phyloP scores from a whole-genome alignment of 2,113 vertebrate species.

The Neogale vison region DNA sequence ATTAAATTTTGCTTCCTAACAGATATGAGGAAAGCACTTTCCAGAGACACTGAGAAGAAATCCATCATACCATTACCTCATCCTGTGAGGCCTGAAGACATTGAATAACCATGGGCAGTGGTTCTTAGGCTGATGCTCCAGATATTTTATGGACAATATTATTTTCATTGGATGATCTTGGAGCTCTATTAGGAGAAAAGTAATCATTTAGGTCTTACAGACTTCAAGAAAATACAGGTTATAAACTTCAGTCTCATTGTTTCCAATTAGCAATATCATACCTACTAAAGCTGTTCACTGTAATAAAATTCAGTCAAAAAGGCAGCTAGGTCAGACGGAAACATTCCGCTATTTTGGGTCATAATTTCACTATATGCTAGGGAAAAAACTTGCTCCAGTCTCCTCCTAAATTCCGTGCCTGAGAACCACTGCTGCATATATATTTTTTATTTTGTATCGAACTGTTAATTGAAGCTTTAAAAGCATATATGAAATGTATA shows the following conservation, averaged over 20 bases:
- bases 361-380: not conserved
- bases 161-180: constrained; percentile 58
- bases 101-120: constrained; percentile 90
- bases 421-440: constrained; percentile 70
- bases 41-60: constrained; percentile 96
- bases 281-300: constrained; percentile 57
- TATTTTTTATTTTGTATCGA: constrained; percentile 65
- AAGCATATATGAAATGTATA: constrained; percentile 70
- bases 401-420: constrained; percentile 56
- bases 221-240: constrained; percentile 55
- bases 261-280: constrained; percentile 52
- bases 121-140: constrained; percentile 81
- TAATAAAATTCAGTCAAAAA: constrained; percentile 58
- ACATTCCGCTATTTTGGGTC: not conserved
- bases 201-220: constrained; percentile 51
- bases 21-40: constrained; percentile 98
- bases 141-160: constrained; percentile 53
- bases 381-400: not conserved
- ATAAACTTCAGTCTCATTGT: constrained; percentile 25
- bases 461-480: constrained; percentile 75
- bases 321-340: constrained; percentile 23
- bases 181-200: constrained; percentile 60
- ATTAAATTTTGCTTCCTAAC: constrained; percentile 61
- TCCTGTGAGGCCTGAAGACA: constrained; percentile 97
- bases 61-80: constrained; percentile 96